A percentile compares a stretch with the other conserved stretches of the same genome.
Evolutionary conservation across 1,140 invertebrate species (phyloP).

Genomic region (Rhizoglyphus robini): DNA sequence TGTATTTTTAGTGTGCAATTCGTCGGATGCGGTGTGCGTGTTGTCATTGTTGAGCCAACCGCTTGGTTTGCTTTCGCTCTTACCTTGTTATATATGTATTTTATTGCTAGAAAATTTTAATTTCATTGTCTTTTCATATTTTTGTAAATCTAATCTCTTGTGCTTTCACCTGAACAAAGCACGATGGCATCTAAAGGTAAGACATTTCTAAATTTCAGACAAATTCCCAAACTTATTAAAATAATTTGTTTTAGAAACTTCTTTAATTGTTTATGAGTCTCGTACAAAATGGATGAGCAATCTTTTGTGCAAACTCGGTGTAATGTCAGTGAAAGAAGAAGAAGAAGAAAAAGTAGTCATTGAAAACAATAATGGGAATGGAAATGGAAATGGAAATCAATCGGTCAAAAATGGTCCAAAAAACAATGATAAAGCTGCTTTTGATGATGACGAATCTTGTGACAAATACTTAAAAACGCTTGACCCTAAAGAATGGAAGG

Average conservation of each 20-base stretch:
- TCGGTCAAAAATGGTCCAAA: too few species aligned
- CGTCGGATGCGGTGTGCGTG: background rate
- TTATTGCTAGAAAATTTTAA: background rate
- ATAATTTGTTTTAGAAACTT: background rate
- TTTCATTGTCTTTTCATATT: background rate
- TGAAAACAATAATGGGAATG: background rate
- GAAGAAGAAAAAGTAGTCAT: background rate
- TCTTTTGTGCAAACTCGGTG: background rate
- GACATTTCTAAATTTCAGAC: background rate
- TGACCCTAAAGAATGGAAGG: conserved; percentile 95
- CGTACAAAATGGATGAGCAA: conserved; percentile 6
- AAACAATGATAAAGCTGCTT: background rate
- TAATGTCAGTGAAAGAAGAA: background rate
- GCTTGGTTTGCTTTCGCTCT: background rate
- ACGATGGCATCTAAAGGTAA: too few species aligned
- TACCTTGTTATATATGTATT: background rate
- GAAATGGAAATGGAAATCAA: too few species aligned
- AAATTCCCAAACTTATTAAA: too few species aligned
- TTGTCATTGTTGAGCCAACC: background rate
- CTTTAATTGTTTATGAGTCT: too few species aligned
- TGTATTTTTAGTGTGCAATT: background rate
- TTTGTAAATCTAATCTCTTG: background rate
- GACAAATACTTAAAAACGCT: conserved; percentile 71
- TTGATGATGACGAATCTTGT: conserved; percentile 28
- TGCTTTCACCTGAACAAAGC: too few species aligned